Evolutionary conservation across 2,113 vertebrate species (phyloP), one percentile per base, ranked within the genome.

Genomic region (Bostrychus sinensis): DNA sequence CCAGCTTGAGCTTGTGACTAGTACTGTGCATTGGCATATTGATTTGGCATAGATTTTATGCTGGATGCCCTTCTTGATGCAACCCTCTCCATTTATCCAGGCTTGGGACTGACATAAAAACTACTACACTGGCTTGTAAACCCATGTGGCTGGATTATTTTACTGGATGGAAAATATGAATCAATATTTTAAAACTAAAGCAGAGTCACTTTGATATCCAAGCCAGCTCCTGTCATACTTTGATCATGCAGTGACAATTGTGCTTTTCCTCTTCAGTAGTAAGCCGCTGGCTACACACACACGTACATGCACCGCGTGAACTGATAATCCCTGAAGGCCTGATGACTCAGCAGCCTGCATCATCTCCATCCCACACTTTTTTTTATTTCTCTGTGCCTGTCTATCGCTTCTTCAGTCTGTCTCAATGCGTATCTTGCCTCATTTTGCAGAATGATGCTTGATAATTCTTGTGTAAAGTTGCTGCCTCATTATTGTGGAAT

Each of bases 331-430:
- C 74, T 64, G 23, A 28, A 74, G 62, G 71, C 51, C 19, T 83
- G 78, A 88, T 87, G 88, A 88, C 81, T 87, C 86, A 88, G 80
- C 76, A 70, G 72, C 78, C 72, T 68, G 64, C 80, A 79, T 75
- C 71, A 72, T 72, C 48, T n/a, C 25, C 26, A 30, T 65, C 81
- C 70, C 59, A 75, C 53, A 36, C 75, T 60, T 66, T 72, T 67
- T 66, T 72, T 67, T 66, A 59, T 78, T 63, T 43, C 65, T 56
- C 58, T 28, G 4, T 53, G 62, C 73, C 51, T 41, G 4, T 62
- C 46, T 66, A 25, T 66, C 58, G 37, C 36, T 67, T 37, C 4
- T 17, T 48, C 70, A 16, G 54, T 41, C 50, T 19, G 65, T 77
- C 70, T 77, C 58, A 12, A 61, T 62, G 50, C 56, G 57, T 38